Percentiles rank a stretch among this genome's conserved stretches.
Conservation (phyloP, 2,888 invertebrate genomes). For the Aporophyla lueneburgensis region DNA sequence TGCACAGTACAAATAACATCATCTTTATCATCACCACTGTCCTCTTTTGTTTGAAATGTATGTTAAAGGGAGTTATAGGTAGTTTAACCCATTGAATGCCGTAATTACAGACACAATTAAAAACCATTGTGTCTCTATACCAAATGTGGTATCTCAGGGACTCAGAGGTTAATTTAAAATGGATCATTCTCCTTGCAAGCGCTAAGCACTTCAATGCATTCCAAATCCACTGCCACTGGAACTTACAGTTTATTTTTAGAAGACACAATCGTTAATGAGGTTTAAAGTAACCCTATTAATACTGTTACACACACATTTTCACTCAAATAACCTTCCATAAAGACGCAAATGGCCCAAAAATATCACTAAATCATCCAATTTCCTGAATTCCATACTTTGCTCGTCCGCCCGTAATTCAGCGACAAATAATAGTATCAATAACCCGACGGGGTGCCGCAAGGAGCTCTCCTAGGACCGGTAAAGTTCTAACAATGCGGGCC, state of each 20-base stretch:
- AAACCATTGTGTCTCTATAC: too few species aligned
- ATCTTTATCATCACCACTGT: background rate
- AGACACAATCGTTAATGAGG: background rate
- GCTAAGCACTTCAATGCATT: too few species aligned
- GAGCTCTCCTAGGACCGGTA: conserved; percentile 63
- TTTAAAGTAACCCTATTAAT: background rate
- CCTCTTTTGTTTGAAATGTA: background rate
- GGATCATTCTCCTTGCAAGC: background rate
- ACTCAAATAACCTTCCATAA: conserved; percentile 6
- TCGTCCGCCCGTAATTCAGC: conserved; percentile 53
- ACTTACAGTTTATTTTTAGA: background rate
- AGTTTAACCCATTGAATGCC: too few species aligned
- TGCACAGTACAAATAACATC: background rate
- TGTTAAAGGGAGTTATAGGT: too few species aligned
- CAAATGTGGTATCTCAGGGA: too few species aligned
- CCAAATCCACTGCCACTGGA: background rate
- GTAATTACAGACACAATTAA: too few species aligned
- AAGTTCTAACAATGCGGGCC: conserved; percentile 67
- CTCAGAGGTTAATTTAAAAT: background rate
- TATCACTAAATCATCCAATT: conserved; percentile 41
- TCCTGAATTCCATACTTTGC: conserved; percentile 55
- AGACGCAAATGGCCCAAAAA: conserved; percentile 18
- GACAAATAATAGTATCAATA: conserved; percentile 64
- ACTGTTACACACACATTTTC: conserved; percentile 8
- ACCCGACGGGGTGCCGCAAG: conserved; percentile 61